Evolutionary conservation across 2,797 vertebrate genomes (phyloP).

Genomic region (Clarias fuscus): DNA sequence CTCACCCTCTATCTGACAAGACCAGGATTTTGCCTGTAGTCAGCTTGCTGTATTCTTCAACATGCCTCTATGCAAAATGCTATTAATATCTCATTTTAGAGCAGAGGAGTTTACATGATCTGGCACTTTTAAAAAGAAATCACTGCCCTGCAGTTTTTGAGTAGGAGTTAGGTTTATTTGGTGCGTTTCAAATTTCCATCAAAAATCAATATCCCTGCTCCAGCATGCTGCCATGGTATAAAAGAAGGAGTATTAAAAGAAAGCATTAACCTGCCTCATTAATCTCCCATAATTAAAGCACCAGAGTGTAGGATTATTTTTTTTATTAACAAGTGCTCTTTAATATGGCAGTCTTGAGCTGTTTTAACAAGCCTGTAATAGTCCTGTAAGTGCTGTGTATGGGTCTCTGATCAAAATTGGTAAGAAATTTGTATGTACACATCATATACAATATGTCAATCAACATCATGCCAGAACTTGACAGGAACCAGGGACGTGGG

Average conservation of each 20-base stretch:
- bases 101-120: conserved; percentile 50
- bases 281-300: conserved; percentile 27
- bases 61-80: conserved; percentile 41
- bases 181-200: conserved; percentile 54
- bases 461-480: not conserved
- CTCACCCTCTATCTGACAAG: conserved; percentile 1
- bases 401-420: not conserved
- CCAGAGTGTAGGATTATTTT: conserved; percentile 10
- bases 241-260: conserved; percentile 42
- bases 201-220: conserved; percentile 51
- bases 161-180: conserved; percentile 51
- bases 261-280: conserved; percentile 49
- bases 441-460: not conserved
- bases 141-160: conserved; percentile 37
- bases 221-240: conserved; percentile 34
- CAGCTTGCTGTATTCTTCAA: conserved; percentile 38
- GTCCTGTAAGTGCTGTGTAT: not conserved
- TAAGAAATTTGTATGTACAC: not conserved
- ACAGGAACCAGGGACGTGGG: not conserved
- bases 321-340: not conserved
- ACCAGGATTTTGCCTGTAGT: conserved; percentile 16
- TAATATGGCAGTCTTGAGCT: not conserved
- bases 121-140: conserved; percentile 54
- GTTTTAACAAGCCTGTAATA: not conserved
- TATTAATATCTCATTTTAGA: conserved; percentile 60